A percentile compares a stretch with the other conserved stretches of the same genome.
Conservation (phyloP, 2,888 invertebrate genomes). For the Sarcophaga subvicina region DNA sequence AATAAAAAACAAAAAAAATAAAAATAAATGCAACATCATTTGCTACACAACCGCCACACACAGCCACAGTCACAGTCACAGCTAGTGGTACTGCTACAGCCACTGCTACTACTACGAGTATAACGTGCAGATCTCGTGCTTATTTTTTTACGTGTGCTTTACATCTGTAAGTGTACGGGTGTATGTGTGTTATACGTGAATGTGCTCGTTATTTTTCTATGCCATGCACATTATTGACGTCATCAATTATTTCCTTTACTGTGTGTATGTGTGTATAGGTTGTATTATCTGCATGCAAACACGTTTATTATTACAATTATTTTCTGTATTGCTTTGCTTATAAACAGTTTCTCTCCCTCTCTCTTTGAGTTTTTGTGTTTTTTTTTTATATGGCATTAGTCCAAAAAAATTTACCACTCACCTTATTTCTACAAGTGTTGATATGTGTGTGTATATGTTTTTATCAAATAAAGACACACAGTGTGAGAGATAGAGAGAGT, state of each 20-base stretch:
- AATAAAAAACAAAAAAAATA: too few species aligned
- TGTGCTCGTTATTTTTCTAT: constrained; percentile 41
- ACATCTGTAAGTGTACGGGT: not conserved
- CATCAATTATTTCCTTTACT: constrained; percentile 41
- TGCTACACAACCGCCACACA: too few species aligned
- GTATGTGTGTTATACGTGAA: not conserved
- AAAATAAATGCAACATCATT: too few species aligned
- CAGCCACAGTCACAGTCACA: too few species aligned
- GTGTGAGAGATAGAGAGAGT: not conserved
- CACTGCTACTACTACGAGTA: not conserved
- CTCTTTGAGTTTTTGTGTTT: not conserved
- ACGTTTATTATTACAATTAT: constrained; percentile 49
- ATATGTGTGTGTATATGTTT: not conserved
- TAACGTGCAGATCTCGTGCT: constrained; percentile 62
- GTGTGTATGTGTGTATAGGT: constrained; percentile 18
- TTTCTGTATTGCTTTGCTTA: constrained; percentile 24
- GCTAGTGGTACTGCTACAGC: not conserved
- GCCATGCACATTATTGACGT: constrained; percentile 65
- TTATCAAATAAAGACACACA: not conserved
- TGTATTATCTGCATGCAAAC: constrained; percentile 47
- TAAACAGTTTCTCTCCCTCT: constrained; percentile 5
- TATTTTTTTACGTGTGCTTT: constrained; percentile 1
- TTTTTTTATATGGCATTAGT: constrained; percentile 59
- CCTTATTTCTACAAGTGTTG: not conserved
- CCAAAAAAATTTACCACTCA: constrained; percentile 42